These are phyloP conservation scores for Micromys minutus DNA, from an alignment of 2,113 vertebrate genomes.

Conservation along the genomic window DNA sequence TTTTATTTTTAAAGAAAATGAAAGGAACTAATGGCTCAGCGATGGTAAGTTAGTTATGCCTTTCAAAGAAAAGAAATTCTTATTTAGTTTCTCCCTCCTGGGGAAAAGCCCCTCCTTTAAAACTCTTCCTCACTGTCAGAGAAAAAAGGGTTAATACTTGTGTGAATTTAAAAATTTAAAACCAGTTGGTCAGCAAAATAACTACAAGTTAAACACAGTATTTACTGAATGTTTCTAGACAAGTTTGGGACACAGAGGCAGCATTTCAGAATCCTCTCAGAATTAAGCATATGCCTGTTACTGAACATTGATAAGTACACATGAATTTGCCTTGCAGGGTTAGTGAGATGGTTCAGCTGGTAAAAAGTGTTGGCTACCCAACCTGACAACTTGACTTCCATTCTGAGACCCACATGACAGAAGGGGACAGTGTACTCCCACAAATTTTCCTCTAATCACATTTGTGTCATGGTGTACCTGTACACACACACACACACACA, in stretches of 20 bases:
- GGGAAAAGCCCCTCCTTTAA: neutral
- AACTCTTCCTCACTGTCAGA: neutral
- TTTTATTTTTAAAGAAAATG: slow-evolving; percentile 2
- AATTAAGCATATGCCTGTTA: slow-evolving; percentile 23
- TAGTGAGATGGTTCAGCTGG: neutral
- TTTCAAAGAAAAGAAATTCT: neutral
- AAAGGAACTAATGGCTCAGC: neutral
- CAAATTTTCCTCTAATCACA: neutral
- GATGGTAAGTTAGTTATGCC: neutral
- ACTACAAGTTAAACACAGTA: slow-evolving; percentile 27
- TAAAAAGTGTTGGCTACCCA: neutral
- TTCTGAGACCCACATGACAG: neutral
- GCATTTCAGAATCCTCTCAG: slow-evolving; percentile 33
- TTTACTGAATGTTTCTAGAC: neutral
- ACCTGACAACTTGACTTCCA: neutral
- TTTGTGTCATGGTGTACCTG: neutral
- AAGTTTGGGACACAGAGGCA: neutral
- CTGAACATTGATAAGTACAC: slow-evolving; percentile 31
- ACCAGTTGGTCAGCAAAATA: neutral
- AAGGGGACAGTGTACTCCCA: neutral
- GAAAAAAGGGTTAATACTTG: neutral
- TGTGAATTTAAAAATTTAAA: neutral
- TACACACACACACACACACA: neutral
- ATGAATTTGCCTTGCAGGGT: slow-evolving; percentile 91
- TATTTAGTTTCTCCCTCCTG: neutral